These are phyloP conservation scores for Craseonycteris thonglongyai DNA, from an alignment of 2,113 vertebrate genomes.

Conservation along the genomic window DNA sequence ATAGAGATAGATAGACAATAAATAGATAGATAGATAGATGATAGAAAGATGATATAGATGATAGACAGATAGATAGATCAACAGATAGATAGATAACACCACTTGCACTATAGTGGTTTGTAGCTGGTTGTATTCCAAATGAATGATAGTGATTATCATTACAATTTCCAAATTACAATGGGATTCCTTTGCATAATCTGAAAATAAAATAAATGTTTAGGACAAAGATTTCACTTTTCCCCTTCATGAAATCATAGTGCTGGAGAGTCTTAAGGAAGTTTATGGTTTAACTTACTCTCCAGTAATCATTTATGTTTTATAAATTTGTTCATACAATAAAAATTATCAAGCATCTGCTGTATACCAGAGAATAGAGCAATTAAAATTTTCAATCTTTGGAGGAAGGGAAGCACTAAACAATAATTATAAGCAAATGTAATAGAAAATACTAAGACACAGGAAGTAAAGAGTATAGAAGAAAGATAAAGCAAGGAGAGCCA, in stretches of 20 bases:
- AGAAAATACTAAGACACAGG: not conserved
- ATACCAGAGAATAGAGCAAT: not conserved
- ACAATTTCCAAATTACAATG: not conserved
- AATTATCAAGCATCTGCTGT: not conserved
- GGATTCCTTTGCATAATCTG: not conserved
- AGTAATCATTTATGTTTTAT: not conserved
- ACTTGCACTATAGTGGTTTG: not conserved
- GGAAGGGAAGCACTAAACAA: not conserved
- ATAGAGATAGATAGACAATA: not conserved
- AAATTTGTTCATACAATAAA: not conserved
- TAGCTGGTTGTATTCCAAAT: not conserved
- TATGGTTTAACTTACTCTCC: not conserved
- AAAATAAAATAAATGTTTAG: slow-evolving; percentile 13
- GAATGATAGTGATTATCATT: not conserved
- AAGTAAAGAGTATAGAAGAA: not conserved
- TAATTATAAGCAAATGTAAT: not conserved
- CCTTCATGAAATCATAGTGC: not conserved
- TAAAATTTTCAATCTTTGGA: not conserved
- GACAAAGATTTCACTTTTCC: not conserved
- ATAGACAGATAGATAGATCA: not conserved
- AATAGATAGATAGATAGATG: not conserved
- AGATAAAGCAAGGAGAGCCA: not conserved
- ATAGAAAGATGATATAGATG: not conserved
- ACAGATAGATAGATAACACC: not conserved
- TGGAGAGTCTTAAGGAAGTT: not conserved